Evolutionary conservation across 2,113 vertebrate genomes (phyloP), one percentile per base, ranked within the genome.

Genomic region (Brachyhypopomus occidentalis): DNA sequence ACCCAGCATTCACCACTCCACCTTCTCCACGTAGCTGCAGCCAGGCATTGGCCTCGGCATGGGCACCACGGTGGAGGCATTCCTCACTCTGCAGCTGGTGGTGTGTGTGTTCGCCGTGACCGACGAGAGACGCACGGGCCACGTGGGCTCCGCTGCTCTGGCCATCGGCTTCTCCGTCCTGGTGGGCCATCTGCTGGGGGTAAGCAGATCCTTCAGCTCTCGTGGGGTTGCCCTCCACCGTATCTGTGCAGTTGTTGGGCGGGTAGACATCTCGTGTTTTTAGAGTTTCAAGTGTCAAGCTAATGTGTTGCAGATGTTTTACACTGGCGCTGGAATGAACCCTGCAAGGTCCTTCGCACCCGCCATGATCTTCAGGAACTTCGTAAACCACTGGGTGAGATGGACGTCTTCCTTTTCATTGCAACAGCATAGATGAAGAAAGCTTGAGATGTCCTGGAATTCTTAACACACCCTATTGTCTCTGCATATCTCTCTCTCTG

Each of bases 361-460:
- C 12, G 97, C 97, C 23, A 93, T 97, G 88, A 91, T 99, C 79
- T 91, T 95, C 83, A 94, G 96, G 90, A 97, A 96, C 90, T 99
- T 99, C 87, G 87, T 93, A 88, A 97, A 98, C 91, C 97, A 97
- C 88, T 98, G 97, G 97, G 97, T 99, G 92, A 96, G 94, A 77
- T 36, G 41, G 2, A n/a, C 41, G n/a, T 69, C 12, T 62, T 17
- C 27, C 25, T 19, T 62, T 38, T 71, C 59, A 5, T 20, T 74
- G 5, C 17, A 30, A 38, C 9, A 38, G 30, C 6, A 60, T 22
- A 2, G 45, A 14, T 52, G 45, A 52, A 52, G 8, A 52, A n/a
- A 20, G 19, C 20, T 4, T 48, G 22, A 69, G 58, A 25, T 58
- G 23, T 30, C 48, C 8, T 64, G 7, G 25, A 27, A 77, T 16